Evolutionary conservation across 2,797 vertebrate species (phyloP), one percentile per base, ranked within the genome.

Genomic region (Distichodus sexfasciatus): DNA sequence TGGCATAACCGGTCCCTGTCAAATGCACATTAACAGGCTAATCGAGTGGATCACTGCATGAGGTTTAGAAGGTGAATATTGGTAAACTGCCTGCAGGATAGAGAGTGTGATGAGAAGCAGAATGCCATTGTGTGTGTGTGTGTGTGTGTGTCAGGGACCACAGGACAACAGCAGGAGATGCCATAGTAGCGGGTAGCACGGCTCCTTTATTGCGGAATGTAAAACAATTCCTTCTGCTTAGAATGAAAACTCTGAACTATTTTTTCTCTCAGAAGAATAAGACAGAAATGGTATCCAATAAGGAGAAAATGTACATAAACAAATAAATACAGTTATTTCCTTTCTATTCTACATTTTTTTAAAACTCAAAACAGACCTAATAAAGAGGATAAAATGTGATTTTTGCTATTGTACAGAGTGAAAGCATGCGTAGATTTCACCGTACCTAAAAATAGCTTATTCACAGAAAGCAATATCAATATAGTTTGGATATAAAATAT

Each of bases 391-490:
- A 82, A 81, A 79, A 76, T 55, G 40, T 55, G n/a, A 14, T 72
- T 80, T 79, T 76, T 44, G 80, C 59, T 87, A 83, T 83, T 72
- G 81, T 87, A 88, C 87, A 87, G 66, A 82, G 83, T 73, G 74
- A 72, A 79, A 14, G 86, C 89, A 91, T 90, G 89, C 88, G 81
- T 72, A 85, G 84, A 80, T 75, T 76, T 43, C 65, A 79, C 76
- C 70, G 75, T 83, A 83, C 77, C 82, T 90, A 89, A 85, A 91
- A 91, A 88, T 83, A 88, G 86, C 63, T 83, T 88, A 87, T 89
- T 90, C 87, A 90, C 88, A 89, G 83, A 86, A 90, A 89, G 90
- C 86, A 85, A 88, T 87, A 88, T 82, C 78, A 85, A 84, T 76
- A 78, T 78, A 81, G 66, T 79, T 83, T 77, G 76, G 76, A 89